A percentile compares a stretch with the other conserved stretches of the same genome.
Conservation (phyloP, 1,140 invertebrate species). For the Laupala kohalensis region DNA sequence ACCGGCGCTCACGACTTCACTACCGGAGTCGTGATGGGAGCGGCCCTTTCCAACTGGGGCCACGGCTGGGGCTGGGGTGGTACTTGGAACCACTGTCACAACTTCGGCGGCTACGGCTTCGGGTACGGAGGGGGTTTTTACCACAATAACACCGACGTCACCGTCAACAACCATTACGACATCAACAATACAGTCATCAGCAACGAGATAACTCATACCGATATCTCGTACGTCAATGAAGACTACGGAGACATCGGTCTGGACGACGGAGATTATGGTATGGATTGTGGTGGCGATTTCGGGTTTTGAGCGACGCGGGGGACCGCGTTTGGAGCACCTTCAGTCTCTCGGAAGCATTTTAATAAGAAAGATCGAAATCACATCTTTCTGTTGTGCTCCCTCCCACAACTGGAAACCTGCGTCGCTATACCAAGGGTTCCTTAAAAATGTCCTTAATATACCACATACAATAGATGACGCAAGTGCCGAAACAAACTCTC, state of each 20-base stretch:
- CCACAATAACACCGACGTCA: slow-evolving; percentile 12
- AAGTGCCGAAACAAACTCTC: background rate
- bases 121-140: background rate
- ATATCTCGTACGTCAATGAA: slow-evolving; percentile 7
- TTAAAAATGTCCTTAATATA: background rate
- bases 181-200: slow-evolving; percentile 13
- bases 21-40: slow-evolving; percentile 15
- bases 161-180: slow-evolving; percentile 14
- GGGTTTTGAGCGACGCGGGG: slow-evolving; percentile 9
- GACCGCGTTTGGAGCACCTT: background rate
- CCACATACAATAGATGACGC: background rate
- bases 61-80: slow-evolving; percentile 16
- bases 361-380: too few species aligned
- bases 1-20: slow-evolving; percentile 11
- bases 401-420: background rate
- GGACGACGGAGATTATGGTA: slow-evolving; percentile 16
- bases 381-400: background rate
- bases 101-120: slow-evolving; percentile 1
- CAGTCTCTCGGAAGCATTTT: too few species aligned
- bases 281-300: slow-evolving; percentile 16
- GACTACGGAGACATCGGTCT: slow-evolving; percentile 15
- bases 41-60: slow-evolving; percentile 15
- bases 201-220: slow-evolving; percentile 7
- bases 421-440: background rate
- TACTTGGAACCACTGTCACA: slow-evolving; percentile 8